Percentiles rank a stretch among this genome's conserved stretches.
Evolutionary conservation across 2,113 vertebrate genomes (phyloP).

Genomic region (Lutjanus erythropterus): DNA sequence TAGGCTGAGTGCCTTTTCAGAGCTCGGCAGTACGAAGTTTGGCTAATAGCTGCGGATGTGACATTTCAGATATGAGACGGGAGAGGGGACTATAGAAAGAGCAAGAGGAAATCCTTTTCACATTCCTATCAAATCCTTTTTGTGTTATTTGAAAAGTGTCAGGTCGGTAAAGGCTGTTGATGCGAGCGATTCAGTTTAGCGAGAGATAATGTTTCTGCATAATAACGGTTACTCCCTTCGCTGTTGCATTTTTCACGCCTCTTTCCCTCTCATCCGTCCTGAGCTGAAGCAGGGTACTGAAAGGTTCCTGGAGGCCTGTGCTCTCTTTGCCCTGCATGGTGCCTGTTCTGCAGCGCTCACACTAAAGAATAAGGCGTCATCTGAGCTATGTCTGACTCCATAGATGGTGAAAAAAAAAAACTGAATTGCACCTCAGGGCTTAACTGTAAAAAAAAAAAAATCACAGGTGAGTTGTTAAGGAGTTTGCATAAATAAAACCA

Average conservation of each 20-base stretch:
- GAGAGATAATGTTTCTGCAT: slow-evolving; percentile 49
- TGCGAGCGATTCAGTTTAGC: slow-evolving; percentile 44
- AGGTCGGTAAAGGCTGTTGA: slow-evolving; percentile 47
- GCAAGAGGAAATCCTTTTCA: slow-evolving; percentile 73
- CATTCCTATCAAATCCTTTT: slow-evolving; percentile 56
- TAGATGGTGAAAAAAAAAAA: slow-evolving; percentile 7
- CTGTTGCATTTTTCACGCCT: slow-evolving; percentile 48
- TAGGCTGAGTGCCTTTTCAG: slow-evolving; percentile 70
- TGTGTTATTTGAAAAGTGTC: slow-evolving; percentile 52
- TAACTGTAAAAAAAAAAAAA: slow-evolving; percentile 14
- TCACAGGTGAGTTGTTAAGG: slow-evolving; percentile 47
- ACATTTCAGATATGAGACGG: slow-evolving; percentile 55
- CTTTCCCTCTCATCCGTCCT: slow-evolving; percentile 45
- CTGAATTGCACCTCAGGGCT: slow-evolving; percentile 26
- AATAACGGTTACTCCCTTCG: slow-evolving; percentile 47
- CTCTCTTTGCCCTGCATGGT: slow-evolving; percentile 48
- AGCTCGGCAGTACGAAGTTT: slow-evolving; percentile 41
- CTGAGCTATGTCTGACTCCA: slow-evolving; percentile 31
- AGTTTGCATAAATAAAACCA: not conserved
- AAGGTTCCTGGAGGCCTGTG: slow-evolving; percentile 49
- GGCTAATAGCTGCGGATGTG: slow-evolving; percentile 76
- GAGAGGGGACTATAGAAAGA: slow-evolving; percentile 46
- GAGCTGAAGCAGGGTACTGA: slow-evolving; percentile 40
- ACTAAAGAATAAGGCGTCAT: slow-evolving; percentile 49
- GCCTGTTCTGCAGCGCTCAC: slow-evolving; percentile 40